These are phyloP conservation scores for Sitodiplosis mosellana DNA, from an alignment of 1,140 invertebrate genomes.

Conservation along the genomic window DNA sequence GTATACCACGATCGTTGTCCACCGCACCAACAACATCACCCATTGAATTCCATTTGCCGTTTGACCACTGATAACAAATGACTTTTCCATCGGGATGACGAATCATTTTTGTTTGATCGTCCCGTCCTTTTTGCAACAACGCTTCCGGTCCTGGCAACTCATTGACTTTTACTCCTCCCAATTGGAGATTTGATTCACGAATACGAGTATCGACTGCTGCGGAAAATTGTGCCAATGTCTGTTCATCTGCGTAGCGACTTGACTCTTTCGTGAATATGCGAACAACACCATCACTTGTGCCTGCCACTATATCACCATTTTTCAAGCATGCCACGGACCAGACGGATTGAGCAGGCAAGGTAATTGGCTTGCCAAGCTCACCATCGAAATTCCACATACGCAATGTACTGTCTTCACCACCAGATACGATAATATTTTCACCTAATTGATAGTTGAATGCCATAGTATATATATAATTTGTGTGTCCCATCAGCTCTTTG, in stretches of 20 bases:
- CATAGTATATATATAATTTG: conserved; percentile 51
- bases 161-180: conserved; percentile 68
- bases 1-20: conserved; percentile 33
- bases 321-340: conserved; percentile 66
- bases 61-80: conserved; percentile 64
- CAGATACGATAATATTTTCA: conserved; percentile 45
- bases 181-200: conserved; percentile 35
- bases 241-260: conserved; percentile 41
- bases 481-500: conserved; percentile 59
- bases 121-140: conserved; percentile 55
- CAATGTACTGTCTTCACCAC: conserved; percentile 75
- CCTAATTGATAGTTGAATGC: conserved; percentile 35
- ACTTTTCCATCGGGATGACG: conserved; percentile 46
- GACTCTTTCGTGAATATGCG: conserved; percentile 64
- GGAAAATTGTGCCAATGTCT: conserved; percentile 44
- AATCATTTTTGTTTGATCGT: conserved; percentile 77
- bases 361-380: conserved; percentile 39
- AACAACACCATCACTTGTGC: conserved; percentile 67
- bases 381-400: conserved; percentile 52
- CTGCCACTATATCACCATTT: conserved; percentile 84
- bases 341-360: conserved; percentile 67
- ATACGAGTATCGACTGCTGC: conserved; percentile 44
- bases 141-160: conserved; percentile 68
- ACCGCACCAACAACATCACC: conserved; percentile 66
- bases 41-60: conserved; percentile 62